phyloP scores from a whole-genome alignment of 2,888 invertebrate species.

The Hydrotaea diabolus region DNA sequence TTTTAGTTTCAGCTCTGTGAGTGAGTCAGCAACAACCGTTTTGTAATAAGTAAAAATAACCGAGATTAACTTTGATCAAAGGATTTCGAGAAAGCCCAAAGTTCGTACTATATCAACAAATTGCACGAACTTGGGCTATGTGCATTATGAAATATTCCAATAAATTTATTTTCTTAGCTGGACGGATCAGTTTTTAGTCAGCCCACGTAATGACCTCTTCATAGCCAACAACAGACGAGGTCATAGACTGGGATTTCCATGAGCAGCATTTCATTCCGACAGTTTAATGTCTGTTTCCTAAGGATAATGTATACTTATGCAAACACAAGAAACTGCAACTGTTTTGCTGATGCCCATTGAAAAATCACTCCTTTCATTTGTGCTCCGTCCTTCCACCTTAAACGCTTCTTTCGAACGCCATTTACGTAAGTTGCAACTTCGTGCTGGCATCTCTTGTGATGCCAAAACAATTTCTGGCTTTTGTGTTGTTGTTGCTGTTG shows the following conservation, averaged over 20 bases:
- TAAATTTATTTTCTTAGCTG: no score
- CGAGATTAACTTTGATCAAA: no score
- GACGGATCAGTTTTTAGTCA: no score
- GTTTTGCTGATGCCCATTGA: slow-evolving; percentile 15
- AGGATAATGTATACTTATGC: slow-evolving; percentile 9
- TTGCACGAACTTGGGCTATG: no score
- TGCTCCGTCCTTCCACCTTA: not conserved
- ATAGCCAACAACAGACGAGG: not conserved
- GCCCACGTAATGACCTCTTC: not conserved
- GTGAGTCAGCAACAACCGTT: no score
- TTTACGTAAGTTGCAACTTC: slow-evolving; percentile 33
- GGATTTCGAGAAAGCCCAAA: no score
- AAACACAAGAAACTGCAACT: slow-evolving; percentile 21
- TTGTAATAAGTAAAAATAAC: no score
- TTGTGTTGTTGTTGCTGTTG: slow-evolving; percentile 6
- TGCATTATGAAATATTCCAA: no score
- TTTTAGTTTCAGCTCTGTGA: no score
- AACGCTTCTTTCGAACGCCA: slow-evolving; percentile 21
- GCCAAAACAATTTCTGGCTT: slow-evolving; percentile 46
- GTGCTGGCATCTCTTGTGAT: slow-evolving; percentile 1
- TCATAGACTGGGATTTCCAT: not conserved
- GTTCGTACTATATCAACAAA: no score
- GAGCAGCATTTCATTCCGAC: not conserved
- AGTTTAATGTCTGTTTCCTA: not conserved
- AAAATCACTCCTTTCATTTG: slow-evolving; percentile 15